A percentile compares a stretch with the other conserved stretches of the same genome.
Conservation (phyloP, 2,888 invertebrate species). For the Yponomeuta sedellus region DNA sequence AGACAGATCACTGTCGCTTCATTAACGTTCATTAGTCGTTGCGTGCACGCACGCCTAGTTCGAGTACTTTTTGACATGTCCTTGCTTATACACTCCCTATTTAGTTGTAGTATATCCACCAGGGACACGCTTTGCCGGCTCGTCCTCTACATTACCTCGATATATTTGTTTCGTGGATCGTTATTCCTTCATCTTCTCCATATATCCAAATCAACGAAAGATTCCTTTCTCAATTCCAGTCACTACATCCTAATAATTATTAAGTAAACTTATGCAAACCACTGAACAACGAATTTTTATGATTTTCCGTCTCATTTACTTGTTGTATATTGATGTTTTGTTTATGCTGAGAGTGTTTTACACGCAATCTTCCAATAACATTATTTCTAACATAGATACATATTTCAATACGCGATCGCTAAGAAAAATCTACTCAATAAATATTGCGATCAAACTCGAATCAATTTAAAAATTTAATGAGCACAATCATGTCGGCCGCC, state of each 20-base stretch:
- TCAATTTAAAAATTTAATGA: background rate
- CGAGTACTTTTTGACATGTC: no score
- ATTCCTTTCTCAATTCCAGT: no score
- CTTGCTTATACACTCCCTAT: no score
- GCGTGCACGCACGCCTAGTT: no score
- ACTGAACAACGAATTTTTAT: conserved; percentile 4
- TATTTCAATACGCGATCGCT: background rate
- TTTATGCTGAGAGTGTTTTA: background rate
- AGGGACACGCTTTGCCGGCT: no score
- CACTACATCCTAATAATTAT: background rate
- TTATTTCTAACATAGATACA: background rate
- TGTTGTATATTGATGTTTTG: background rate
- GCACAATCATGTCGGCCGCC: background rate
- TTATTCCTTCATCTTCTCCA: no score
- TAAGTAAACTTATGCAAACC: background rate
- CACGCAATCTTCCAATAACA: background rate
- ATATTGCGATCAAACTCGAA: background rate
- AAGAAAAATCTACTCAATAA: background rate
- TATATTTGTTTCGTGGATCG: no score
- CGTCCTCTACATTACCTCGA: no score
- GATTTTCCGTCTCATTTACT: conserved; percentile 1
- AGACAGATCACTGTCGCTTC: no score
- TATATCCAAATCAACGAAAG: no score
- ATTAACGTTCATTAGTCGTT: no score
- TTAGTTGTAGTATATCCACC: no score